Percentiles rank a stretch among this genome's conserved stretches.
Conservation (phyloP, 2,113 vertebrate species). For the Hymenochirus boettgeri region DNA sequence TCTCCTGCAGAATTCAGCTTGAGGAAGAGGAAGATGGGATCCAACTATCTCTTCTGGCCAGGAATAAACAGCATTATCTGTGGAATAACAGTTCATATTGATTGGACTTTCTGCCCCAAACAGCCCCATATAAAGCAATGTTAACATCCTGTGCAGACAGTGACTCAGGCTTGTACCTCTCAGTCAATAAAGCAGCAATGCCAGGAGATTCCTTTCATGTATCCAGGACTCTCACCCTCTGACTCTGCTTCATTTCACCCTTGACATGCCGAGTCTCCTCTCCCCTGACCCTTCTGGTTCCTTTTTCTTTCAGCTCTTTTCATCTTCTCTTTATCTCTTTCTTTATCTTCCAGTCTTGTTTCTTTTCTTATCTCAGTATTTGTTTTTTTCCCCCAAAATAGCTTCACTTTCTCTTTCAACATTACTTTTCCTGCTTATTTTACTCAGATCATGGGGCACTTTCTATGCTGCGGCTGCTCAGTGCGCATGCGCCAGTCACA, state of each 20-base stretch:
- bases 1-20: too few relatives aligned
- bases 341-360: constrained; percentile 15
- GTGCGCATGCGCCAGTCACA: too few relatives aligned
- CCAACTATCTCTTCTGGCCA: too few relatives aligned
- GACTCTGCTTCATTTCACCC: constrained; percentile 24
- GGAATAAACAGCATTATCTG: too few relatives aligned
- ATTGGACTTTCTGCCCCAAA: too few relatives aligned
- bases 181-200: too few relatives aligned
- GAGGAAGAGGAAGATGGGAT: too few relatives aligned
- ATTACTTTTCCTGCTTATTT: too few relatives aligned
- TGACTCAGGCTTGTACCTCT: too few relatives aligned
- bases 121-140: neutral
- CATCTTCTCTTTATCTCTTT: constrained; percentile 10
- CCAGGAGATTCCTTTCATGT: constrained; percentile 20
- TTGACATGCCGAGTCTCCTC: constrained; percentile 9
- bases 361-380: neutral
- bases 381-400: neutral
- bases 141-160: neutral
- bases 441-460: too few relatives aligned
- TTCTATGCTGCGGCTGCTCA: too few relatives aligned
- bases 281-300: neutral
- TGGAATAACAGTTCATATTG: too few relatives aligned
- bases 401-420: neutral
- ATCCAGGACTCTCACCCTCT: neutral
- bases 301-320: constrained; percentile 23